Evolutionary conservation across 2,888 invertebrate species (phyloP).

Genomic region (Hirtodrosophila trivittata): DNA sequence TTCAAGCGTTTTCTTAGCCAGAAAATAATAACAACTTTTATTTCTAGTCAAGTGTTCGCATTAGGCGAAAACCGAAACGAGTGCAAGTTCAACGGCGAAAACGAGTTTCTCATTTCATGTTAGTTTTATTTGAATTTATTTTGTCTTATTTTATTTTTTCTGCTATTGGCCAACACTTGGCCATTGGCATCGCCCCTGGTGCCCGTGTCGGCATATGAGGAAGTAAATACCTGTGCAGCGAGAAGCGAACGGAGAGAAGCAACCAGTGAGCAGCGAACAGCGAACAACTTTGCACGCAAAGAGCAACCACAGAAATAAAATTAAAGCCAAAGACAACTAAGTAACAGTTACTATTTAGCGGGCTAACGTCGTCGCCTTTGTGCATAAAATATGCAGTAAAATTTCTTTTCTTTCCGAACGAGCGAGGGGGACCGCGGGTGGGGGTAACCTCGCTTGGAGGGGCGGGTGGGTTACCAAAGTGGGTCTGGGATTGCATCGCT

Average conservation of each 20-base stretch:
- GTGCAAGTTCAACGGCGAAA: conserved; percentile 75
- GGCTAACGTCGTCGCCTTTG: conserved; percentile 26
- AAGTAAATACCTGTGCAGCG: conserved; percentile 27
- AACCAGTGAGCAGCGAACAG: neutral
- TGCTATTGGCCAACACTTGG: conserved; percentile 34
- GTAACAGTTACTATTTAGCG: conserved; percentile 75
- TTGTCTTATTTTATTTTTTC: conserved; percentile 14
- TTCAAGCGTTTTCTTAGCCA: conserved; percentile 30
- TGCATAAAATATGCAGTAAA: conserved; percentile 63
- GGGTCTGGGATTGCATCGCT: conserved; percentile 50
- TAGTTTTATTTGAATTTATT: conserved; percentile 19
- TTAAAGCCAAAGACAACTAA: conserved; percentile 58
- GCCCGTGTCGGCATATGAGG: no score
- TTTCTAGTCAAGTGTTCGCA: conserved; percentile 58
- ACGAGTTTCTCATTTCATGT: conserved; percentile 61
- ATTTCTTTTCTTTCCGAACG: conserved; percentile 56
- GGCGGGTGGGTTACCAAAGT: conserved; percentile 30
- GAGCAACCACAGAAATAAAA: conserved; percentile 15
- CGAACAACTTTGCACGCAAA: conserved; percentile 44
- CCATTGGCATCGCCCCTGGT: conserved; percentile 22
- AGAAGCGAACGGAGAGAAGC: conserved; percentile 6
- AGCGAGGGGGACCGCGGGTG: neutral
- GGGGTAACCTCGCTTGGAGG: neutral
- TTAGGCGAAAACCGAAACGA: conserved; percentile 57
- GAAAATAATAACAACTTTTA: conserved; percentile 54